Evolutionary conservation across 2,888 invertebrate genomes (phyloP).

Genomic region (Bellardia bayeri): DNA sequence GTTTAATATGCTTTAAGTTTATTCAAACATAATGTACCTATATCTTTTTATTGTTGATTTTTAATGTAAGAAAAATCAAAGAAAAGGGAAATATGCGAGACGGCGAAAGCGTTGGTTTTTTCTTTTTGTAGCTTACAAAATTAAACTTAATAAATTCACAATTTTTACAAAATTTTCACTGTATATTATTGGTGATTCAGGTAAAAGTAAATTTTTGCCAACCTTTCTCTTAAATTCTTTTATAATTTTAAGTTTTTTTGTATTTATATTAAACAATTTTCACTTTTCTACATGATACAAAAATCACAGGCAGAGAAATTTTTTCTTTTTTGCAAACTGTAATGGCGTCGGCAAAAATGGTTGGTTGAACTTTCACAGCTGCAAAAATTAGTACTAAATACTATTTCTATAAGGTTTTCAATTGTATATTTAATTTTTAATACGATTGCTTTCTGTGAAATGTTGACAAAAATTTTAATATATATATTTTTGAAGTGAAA

Average conservation of each 20-base stretch:
- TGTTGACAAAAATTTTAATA: background rate
- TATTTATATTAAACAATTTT: slow-evolving; percentile 64
- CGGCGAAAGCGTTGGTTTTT: slow-evolving; percentile 65
- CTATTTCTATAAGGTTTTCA: background rate
- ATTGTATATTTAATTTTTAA: background rate
- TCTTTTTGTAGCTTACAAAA: slow-evolving; percentile 33
- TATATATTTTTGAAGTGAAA: background rate
- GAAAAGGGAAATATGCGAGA: slow-evolving; percentile 54
- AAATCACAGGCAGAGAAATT: slow-evolving; percentile 79
- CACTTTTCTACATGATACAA: slow-evolving; percentile 76
- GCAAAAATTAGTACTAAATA: slow-evolving; percentile 17
- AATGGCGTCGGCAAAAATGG: slow-evolving; percentile 84
- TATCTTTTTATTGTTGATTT: slow-evolving; percentile 33
- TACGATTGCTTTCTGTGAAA: background rate
- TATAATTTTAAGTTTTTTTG: slow-evolving; percentile 39
- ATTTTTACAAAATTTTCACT: background rate
- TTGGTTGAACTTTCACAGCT: slow-evolving; percentile 65
- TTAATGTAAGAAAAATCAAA: slow-evolving; percentile 12
- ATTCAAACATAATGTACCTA: slow-evolving; percentile 13
- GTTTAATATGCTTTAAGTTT: background rate
- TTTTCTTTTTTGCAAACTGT: slow-evolving; percentile 80
- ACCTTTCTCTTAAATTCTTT: slow-evolving; percentile 36
- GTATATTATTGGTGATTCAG: background rate
- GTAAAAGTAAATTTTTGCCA: background rate
- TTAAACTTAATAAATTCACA: background rate